Evolutionary conservation across 2,797 vertebrate genomes (phyloP), one percentile per base, ranked within the genome.

Genomic region (Heteromormyrus szaboi): DNA sequence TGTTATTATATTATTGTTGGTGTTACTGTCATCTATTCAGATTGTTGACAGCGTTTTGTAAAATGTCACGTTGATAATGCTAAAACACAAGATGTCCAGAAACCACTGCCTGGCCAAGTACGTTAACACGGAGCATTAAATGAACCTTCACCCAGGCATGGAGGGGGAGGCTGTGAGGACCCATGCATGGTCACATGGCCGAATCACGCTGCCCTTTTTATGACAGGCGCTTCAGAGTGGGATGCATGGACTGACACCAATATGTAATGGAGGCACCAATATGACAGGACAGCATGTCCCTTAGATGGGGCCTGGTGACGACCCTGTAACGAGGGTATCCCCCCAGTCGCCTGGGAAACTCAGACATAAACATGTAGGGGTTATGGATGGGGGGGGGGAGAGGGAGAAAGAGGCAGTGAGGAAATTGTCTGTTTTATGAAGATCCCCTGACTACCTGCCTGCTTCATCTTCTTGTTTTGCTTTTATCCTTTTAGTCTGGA

Each of bases 401-500:
- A 19, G 53, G 76, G 59, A 25, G 17, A 8, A 88, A 89, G 90
- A 89, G 90, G 90, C 51, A 76, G 19, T 56, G 88, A 56, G 88
- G 86, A 87, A 85, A 51, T 59, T 93, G 93, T 93, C 93, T 93
- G 93, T 94, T 92, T 94, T 91, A 90, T 90, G 93, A 93, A 95
- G 94, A 94, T 92, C 88, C 84, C 25, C 92, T 93, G 92, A 95
- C 95, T 96, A 97, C 96, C 96, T 97, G 95, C 95, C 95, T 95
- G 93, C 91, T 94, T 95, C 93, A 93, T 91, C 88, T 94, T 95
- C 96, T 96, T 97, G 96, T 97, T 97, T 97, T 98, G 96, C 96
- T 97, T 98, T 97, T 96, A 97, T 98, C 97, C 97, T 97, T 97
- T 97, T 97, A 97, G 97, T 97, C 97, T 97, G 96, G 96, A 97